Percentiles rank a stretch among this genome's conserved stretches.
These are phyloP conservation scores for Xerus inauris DNA, from an alignment of 2,113 vertebrate genomes.

Conservation along the genomic window DNA sequence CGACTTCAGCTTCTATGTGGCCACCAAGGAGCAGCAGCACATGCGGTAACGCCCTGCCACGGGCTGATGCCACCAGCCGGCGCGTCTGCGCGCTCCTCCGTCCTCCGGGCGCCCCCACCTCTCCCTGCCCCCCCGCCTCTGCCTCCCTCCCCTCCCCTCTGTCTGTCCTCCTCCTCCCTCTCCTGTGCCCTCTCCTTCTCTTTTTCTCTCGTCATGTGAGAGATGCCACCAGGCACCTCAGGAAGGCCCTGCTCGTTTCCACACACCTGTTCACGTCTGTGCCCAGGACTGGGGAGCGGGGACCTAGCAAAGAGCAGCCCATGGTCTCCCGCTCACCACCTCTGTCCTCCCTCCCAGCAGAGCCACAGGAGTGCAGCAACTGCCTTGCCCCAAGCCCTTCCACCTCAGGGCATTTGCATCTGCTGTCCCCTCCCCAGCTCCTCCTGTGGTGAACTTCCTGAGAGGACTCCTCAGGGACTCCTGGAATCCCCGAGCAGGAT, in stretches of 20 bases:
- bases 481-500: neutral
- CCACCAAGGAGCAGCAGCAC: constrained; percentile 90
- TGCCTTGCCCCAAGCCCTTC: neutral
- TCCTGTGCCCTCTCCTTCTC: too few species aligned
- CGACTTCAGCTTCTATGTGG: constrained; percentile 97
- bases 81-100: accelerated
- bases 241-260: neutral
- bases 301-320: neutral
- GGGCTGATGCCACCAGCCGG: accelerated
- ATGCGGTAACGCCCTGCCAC: constrained; percentile 88
- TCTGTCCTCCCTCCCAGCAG: accelerated
- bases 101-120: neutral
- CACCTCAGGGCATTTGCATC: neutral
- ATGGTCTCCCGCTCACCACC: accelerated
- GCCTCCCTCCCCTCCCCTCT: neutral
- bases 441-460: neutral
- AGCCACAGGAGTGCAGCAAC: accelerated
- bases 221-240: neutral
- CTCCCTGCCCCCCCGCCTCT: neutral
- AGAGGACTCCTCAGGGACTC: neutral
- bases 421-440: neutral
- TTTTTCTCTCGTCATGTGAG: neutral
- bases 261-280: neutral
- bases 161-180: neutral
- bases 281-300: neutral